Evolutionary conservation across 2,113 vertebrate genomes (phyloP).

Genomic region (Peucedramus taeniatus): DNA sequence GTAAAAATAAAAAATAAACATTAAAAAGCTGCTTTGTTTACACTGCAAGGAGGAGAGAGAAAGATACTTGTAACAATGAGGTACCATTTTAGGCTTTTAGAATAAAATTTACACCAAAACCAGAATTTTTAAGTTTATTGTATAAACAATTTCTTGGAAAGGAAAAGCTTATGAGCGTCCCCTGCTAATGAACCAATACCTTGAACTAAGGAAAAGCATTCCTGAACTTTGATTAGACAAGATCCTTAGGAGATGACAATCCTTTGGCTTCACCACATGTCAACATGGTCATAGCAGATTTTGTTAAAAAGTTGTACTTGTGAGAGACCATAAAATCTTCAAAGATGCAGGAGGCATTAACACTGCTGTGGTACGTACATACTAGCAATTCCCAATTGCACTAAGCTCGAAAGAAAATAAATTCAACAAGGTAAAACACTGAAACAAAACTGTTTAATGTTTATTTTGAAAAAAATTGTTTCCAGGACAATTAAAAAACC

Average conservation of each 20-base stretch:
- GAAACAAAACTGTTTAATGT: background rate
- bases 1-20: background rate
- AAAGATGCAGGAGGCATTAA: background rate
- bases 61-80: fast-evolving
- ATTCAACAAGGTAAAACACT: background rate
- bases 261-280: background rate
- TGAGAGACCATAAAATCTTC: background rate
- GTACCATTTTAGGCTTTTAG: background rate
- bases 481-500: background rate
- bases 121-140: background rate
- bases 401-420: background rate
- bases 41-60: background rate
- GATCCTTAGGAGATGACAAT: background rate
- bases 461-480: background rate
- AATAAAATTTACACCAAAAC: background rate
- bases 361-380: background rate
- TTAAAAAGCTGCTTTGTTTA: background rate
- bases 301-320: background rate
- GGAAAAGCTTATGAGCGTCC: background rate
- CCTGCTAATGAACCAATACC: background rate
- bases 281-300: background rate
- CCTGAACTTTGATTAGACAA: background rate
- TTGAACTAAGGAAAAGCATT: background rate
- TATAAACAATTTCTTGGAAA: background rate
- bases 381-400: background rate